phyloP scores from a whole-genome alignment of 2,888 invertebrate species.

The Charanyca ferruginea region DNA sequence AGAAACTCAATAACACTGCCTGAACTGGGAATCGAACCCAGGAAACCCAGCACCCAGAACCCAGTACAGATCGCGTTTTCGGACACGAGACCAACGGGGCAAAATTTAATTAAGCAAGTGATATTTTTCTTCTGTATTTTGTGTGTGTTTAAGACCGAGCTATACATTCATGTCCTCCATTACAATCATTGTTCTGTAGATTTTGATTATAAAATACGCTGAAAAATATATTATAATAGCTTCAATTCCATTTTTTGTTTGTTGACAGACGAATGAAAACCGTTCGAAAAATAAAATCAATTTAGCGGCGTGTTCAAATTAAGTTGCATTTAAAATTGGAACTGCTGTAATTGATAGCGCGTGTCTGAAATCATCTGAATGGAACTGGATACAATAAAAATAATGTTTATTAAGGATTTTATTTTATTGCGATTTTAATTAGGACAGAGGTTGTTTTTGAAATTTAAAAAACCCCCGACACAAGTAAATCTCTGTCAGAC shows the following conservation, averaged over 20 bases:
- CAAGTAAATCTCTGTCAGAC: too few relatives aligned
- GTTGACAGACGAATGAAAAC: conserved; percentile 3
- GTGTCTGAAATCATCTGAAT: not conserved
- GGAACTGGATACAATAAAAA: conserved; percentile 9
- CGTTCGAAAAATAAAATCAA: conserved; percentile 28
- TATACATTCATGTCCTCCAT: too few relatives aligned
- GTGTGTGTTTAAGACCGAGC: too few relatives aligned
- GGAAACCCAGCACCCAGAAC: too few relatives aligned
- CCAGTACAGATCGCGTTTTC: too few relatives aligned
- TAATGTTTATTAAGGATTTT: conserved; percentile 2
- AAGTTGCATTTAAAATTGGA: conserved; percentile 36
- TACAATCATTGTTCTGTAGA: not conserved
- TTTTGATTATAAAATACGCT: not conserved
- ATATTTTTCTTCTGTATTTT: too few relatives aligned
- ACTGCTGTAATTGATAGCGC: conserved; percentile 31
- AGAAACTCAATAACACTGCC: too few relatives aligned
- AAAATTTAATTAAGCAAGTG: too few relatives aligned
- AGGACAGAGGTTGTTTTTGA: not conserved
- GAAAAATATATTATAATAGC: conserved; percentile 8
- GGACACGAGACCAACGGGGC: too few relatives aligned
- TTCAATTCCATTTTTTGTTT: conserved; percentile 5
- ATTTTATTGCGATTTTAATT: conserved; percentile 29
- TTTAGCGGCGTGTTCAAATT: conserved; percentile 16
- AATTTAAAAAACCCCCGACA: too few relatives aligned
- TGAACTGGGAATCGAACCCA: too few relatives aligned